Percentiles rank a stretch among this genome's conserved stretches.
Evolutionary conservation across 2,888 invertebrate genomes (phyloP).

Genomic region (Prosopocoilus inquinatus): DNA sequence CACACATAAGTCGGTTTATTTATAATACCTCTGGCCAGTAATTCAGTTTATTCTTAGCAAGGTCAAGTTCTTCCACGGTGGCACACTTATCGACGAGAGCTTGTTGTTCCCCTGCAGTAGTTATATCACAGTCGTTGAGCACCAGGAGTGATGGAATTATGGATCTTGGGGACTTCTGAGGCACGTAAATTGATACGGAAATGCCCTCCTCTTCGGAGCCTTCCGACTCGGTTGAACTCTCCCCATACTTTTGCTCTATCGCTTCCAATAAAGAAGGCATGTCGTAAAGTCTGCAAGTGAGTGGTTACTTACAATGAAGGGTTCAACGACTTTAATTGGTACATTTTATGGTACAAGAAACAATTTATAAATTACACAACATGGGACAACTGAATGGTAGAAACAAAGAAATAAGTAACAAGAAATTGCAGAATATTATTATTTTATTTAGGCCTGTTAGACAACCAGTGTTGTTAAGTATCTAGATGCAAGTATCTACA

Average conservation of each 20-base stretch:
- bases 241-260: conserved; percentile 81
- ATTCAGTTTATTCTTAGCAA: conserved; percentile 87
- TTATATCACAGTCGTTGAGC: conserved; percentile 88
- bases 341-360: too few relatives aligned
- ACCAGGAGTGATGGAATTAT: conserved; percentile 82
- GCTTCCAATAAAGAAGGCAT: conserved; percentile 92
- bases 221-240: conserved; percentile 56
- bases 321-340: too few relatives aligned
- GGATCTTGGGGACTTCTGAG: conserved; percentile 73
- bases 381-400: too few relatives aligned
- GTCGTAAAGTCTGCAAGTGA: neutral
- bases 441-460: too few relatives aligned
- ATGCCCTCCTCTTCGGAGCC: conserved; percentile 61
- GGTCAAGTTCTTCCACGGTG: conserved; percentile 89
- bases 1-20: neutral
- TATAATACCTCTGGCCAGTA: conserved; percentile 80
- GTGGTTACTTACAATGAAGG: neutral
- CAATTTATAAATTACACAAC: too few relatives aligned
- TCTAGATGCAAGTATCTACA: too few relatives aligned
- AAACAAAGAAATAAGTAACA: too few relatives aligned
- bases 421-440: too few relatives aligned
- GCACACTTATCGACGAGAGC: conserved; percentile 79
- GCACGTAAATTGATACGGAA: conserved; percentile 83
- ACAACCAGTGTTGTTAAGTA: too few relatives aligned
- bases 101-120: conserved; percentile 81